These are phyloP conservation scores for Lepidurus couesii DNA, from an alignment of 1,140 invertebrate genomes.

Conservation along the genomic window DNA sequence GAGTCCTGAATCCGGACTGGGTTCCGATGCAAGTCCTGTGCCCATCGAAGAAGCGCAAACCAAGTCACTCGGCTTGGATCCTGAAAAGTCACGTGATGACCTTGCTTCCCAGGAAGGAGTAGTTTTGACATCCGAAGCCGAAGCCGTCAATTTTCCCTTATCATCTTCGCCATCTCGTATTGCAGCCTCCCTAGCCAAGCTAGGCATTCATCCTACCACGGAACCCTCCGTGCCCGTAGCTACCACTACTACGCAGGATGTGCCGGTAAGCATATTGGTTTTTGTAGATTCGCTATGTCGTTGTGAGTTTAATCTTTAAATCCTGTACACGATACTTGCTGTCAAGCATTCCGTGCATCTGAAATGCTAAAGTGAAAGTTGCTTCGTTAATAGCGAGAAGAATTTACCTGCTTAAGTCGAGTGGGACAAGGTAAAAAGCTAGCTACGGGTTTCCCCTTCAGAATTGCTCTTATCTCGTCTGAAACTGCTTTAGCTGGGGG, in stretches of 20 bases:
- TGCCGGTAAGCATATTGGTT: not conserved
- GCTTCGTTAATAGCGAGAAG: not conserved
- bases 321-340: not conserved
- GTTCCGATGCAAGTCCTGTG: not conserved
- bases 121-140: conserved; percentile 15
- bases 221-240: not conserved
- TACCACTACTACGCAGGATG: not conserved
- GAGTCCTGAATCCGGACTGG: not conserved
- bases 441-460: not conserved
- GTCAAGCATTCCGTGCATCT: not conserved
- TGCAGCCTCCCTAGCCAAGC: not conserved
- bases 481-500: not conserved
- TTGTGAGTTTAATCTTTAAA: not conserved
- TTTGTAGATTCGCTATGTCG: not conserved
- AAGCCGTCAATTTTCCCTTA: not conserved
- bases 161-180: not conserved
- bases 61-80: not conserved
- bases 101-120: not conserved
- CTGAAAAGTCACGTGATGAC: conserved; percentile 3
- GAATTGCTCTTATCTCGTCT: not conserved
- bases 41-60: not conserved
- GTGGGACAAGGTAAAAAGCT: not conserved
- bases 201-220: not conserved
- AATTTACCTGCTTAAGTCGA: not conserved
- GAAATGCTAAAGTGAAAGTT: not conserved